These are phyloP conservation scores for Gallinago media DNA, from an alignment of 2,113 vertebrate genomes.

Conservation along the genomic window DNA sequence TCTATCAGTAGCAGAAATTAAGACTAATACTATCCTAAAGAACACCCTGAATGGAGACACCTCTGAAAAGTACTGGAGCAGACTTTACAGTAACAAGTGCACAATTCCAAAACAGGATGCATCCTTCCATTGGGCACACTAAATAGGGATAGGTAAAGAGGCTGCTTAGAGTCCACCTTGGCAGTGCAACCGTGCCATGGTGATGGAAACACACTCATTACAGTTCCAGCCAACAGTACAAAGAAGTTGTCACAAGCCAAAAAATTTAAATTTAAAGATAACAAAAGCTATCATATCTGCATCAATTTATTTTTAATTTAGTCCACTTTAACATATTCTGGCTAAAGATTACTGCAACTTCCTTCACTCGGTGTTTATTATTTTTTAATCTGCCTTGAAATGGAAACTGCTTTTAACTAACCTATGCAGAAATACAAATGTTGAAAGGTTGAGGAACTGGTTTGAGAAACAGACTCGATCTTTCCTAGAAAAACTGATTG, in stretches of 20 bases:
- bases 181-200: neutral
- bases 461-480: neutral
- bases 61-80: neutral
- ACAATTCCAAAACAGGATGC: neutral
- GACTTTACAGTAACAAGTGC: neutral
- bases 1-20: neutral
- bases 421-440: neutral
- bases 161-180: neutral
- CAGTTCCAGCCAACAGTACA: neutral
- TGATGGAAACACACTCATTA: neutral
- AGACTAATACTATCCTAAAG: neutral
- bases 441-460: neutral
- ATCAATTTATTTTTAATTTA: constrained; percentile 33
- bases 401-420: constrained; percentile 31
- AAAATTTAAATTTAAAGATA: constrained; percentile 36
- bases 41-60: neutral
- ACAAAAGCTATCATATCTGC: constrained; percentile 1
- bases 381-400: constrained; percentile 53
- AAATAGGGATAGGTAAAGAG: neutral
- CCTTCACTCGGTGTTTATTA: constrained; percentile 19
- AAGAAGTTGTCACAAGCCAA: neutral
- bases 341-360: constrained; percentile 1
- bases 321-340: neutral
- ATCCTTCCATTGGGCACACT: neutral
- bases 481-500: neutral